Evolutionary conservation across 1,140 invertebrate genomes (phyloP), one percentile per base, ranked within the genome.

Genomic region (Zaprionus capensis): DNA sequence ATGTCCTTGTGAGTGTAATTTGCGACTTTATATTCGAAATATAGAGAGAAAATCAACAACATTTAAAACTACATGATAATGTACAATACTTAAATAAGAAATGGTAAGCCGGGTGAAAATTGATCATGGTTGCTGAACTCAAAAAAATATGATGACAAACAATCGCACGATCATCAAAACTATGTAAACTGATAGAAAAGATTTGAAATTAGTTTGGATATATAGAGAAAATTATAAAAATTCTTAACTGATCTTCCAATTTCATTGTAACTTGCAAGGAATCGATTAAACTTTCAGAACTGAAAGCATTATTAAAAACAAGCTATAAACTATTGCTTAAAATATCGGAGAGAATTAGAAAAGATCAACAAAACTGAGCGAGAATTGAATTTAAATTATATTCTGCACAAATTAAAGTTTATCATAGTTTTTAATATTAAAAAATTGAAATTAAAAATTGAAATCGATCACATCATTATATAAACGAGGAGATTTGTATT

Each of bases 1-100:
- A 38, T 62, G n/a, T 65, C 41, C 61, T 49, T 56, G 4, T 63
- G 77, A 66, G 59, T 77, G 53, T 81, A 84, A 72, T 31, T 78
- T 73, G 56, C 64, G 34, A 68, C 36, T 57, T 55, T 68, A 15
- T 15, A 28, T 56, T 44, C 20, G 6, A 41, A 59, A 56, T 44
- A 64, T 64, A 63, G 15, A 49, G 15, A 56, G 17, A 24, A 22
- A 20, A 51, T 57, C n/a, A 51, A 24, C 46, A 14, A 24, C 1
- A 24, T 14, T 28, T 26, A 1, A 15, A 44, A 44, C 5, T 9
- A n/a, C 6, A n/a, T n/a, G 5, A 41, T 41, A n/a, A 6, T 2
- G 7, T 7, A n/a, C n/a, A n/a, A n/a, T n/a, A n/a, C 14, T 7
- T 7, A 2, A 7, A n/a, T 41, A 4, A 5, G 6, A 41, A 41